Percentiles rank a stretch among this genome's conserved stretches.
Evolutionary conservation across 2,888 invertebrate species (phyloP).

Genomic region (Cephalotes varians): DNA sequence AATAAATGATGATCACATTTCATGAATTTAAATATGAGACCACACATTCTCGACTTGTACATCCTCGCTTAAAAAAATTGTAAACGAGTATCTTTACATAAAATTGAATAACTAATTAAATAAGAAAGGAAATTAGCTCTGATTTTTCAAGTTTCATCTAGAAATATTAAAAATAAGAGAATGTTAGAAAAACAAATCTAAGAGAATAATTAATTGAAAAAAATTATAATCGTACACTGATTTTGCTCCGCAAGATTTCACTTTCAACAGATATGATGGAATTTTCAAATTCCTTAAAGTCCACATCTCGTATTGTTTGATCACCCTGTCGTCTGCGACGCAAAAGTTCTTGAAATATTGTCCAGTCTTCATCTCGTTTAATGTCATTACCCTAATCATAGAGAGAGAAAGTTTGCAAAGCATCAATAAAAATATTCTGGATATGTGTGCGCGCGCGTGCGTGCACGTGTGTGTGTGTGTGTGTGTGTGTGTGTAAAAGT

Average conservation of each 20-base stretch:
- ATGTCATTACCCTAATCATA: slow-evolving; percentile 67
- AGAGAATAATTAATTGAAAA: background rate
- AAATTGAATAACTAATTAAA: background rate
- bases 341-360: slow-evolving; percentile 60
- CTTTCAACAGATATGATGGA: slow-evolving; percentile 38
- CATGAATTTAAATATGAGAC: background rate
- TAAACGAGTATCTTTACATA: background rate
- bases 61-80: background rate
- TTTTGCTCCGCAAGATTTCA: slow-evolving; percentile 35
- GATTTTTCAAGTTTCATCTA: background rate
- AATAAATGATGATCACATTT: background rate
- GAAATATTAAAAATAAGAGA: background rate
- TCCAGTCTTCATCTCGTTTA: slow-evolving; percentile 54
- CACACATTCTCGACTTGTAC: background rate
- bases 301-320: background rate
- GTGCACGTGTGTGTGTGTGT: too few relatives aligned
- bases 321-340: slow-evolving; percentile 47
- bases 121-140: background rate
- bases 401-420: background rate
- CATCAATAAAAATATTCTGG: background rate
- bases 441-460: too few relatives aligned
- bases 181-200: background rate
- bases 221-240: background rate
- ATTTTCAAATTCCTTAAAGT: slow-evolving; percentile 7
- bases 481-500: background rate